phyloP scores from a whole-genome alignment of 2,113 vertebrate species.

The Collichthys lucidus region DNA sequence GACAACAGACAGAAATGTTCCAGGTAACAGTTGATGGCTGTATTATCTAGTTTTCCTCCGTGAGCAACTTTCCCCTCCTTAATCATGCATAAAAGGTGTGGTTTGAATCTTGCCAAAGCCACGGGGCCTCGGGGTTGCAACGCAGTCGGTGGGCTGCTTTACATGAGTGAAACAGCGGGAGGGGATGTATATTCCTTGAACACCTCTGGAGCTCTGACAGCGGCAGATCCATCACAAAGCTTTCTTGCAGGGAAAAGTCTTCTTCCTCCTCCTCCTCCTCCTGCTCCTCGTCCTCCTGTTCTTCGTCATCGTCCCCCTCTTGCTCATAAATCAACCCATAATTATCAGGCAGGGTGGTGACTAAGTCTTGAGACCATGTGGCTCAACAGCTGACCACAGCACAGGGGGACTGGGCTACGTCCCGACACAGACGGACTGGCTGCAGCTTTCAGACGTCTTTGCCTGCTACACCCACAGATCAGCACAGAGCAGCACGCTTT shows the following conservation, averaged over 20 bases:
- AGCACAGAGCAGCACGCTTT: background rate
- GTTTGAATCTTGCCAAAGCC: constrained; percentile 52
- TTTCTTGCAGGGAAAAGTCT: constrained; percentile 22
- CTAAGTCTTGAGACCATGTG: constrained; percentile 58
- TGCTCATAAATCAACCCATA: constrained; percentile 66
- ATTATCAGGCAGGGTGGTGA: constrained; percentile 59
- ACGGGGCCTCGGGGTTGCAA: constrained; percentile 19
- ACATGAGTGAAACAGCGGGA: constrained; percentile 51
- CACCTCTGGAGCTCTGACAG: constrained; percentile 48
- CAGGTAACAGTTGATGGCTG: constrained; percentile 1
- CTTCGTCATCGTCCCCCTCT: constrained; percentile 7
- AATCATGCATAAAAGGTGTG: constrained; percentile 55
- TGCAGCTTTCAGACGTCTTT: constrained; percentile 16
- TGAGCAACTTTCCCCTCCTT: constrained; percentile 14
- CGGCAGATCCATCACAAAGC: constrained; percentile 63
- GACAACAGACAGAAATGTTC: background rate
- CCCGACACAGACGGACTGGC: constrained; percentile 18
- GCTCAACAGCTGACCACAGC: constrained; percentile 69
- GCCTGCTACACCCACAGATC: constrained; percentile 14
- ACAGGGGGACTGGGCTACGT: constrained; percentile 49
- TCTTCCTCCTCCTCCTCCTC: background rate
- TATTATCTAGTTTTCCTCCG: background rate
- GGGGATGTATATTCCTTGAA: constrained; percentile 40
- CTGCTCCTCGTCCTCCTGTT: background rate
- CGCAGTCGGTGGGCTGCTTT: constrained; percentile 47